Evolutionary conservation across 2,113 vertebrate genomes (phyloP), one percentile per base, ranked within the genome.

Genomic region (Empidonax traillii): DNA sequence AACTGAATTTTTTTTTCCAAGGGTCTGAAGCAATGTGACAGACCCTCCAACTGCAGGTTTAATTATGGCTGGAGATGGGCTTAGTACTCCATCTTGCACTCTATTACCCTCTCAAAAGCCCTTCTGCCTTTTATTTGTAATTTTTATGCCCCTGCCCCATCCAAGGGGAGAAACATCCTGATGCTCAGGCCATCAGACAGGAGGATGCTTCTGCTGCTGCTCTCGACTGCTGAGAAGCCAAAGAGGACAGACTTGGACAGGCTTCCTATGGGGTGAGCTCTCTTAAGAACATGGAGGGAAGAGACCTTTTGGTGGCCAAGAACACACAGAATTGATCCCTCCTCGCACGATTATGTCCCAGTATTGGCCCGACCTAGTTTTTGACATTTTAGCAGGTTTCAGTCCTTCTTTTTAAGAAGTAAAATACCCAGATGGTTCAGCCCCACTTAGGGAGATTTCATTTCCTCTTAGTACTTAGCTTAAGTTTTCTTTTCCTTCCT

Each of bases 21-120:
- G 95, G 89, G 92, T 96, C 97, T 98, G 85, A 97, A 96, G 97
- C 95, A 96, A 95, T 97, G 91, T 95, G 96, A 94, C 83, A 97
- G 97, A 97, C 97, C 59, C 94, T 97, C 91, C 95, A 96, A 75
- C 80, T 96, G 93, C 71, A 94, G 90, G 63, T 95, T 97, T 97
- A 97, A 95, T 89, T 90, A 96, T 55, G 35, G 88, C 65, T 97
- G 93, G 86, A 97, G 94, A 96, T 95, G 84, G 82, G 66, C 82
- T 96, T 97, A 93, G 80, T 59, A 96, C 72, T 97, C 95, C 85
- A 79, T 86, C 93, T 92, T 92, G 74, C 15, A 90, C 69, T 89
- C 86, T 96, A 91, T 96, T 89, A 95, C 80, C 73, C 73, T 90
- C 96, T 96, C 11, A 8, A 94, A 96, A 96, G 91, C 69, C 73